Evolutionary conservation across 1,140 invertebrate species (phyloP).

Genomic region (Arion vulgaris): DNA sequence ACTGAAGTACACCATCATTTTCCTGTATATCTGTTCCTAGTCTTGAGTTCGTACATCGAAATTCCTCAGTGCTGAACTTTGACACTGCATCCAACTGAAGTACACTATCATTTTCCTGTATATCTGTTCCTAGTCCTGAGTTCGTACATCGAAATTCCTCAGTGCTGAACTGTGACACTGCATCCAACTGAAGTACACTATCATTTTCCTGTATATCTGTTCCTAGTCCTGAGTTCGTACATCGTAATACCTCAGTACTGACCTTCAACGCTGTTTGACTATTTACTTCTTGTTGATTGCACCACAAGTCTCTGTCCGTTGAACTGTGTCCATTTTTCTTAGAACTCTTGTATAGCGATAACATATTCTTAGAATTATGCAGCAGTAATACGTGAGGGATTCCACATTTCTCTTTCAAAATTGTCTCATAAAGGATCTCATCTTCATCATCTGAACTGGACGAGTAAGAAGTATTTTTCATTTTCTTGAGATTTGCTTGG

Average conservation of each 20-base stretch:
- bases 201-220: neutral
- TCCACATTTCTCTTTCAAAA: conserved; percentile 23
- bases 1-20: neutral
- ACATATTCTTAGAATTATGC: neutral
- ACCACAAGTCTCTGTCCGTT: neutral
- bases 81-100: neutral
- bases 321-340: neutral
- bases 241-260: neutral
- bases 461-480: conserved; percentile 16
- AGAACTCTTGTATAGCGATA: neutral
- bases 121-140: neutral
- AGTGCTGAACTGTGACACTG: neutral
- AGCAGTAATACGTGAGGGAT: neutral
- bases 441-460: conserved; percentile 42
- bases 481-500: neutral
- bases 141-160: neutral
- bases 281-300: neutral
- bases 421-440: conserved; percentile 29
- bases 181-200: neutral
- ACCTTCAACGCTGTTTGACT: neutral
- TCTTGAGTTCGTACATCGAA: neutral
- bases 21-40: neutral
- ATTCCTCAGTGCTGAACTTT: neutral
- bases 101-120: neutral
- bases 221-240: neutral